These are phyloP conservation scores for Clarias gariepinus DNA, from an alignment of 2,113 vertebrate genomes.

Conservation along the genomic window DNA sequence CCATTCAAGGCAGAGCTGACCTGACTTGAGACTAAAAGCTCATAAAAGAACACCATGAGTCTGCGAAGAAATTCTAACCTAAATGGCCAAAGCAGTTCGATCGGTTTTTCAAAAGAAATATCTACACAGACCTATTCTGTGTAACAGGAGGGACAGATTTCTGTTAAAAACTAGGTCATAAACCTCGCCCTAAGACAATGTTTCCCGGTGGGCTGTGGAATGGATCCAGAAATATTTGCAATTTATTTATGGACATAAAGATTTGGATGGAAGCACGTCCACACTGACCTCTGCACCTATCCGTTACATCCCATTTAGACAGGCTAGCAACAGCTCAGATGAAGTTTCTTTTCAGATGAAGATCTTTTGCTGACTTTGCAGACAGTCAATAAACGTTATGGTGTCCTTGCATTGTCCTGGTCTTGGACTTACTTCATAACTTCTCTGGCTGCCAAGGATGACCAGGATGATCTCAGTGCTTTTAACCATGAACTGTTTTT, in stretches of 20 bases:
- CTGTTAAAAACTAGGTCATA: conserved; percentile 30
- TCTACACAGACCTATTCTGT: neutral
- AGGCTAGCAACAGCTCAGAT: neutral
- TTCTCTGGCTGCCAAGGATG: conserved; percentile 3
- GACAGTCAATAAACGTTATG: neutral
- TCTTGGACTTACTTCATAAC: neutral
- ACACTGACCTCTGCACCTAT: conserved; percentile 14
- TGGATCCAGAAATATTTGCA: conserved; percentile 32
- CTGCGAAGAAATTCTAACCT: neutral
- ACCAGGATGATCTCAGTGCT: neutral
- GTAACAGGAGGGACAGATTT: neutral
- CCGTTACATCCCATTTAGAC: conserved; percentile 3
- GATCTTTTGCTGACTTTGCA: neutral
- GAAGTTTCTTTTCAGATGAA: too few relatives aligned
- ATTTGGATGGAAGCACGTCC: neutral
- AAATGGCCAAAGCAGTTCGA: neutral
- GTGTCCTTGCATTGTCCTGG: conserved; percentile 9
- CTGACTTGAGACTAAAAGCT: neutral
- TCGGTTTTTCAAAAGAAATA: neutral
- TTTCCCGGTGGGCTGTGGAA: conserved; percentile 11
- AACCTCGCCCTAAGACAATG: conserved; percentile 35
- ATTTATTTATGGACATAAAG: conserved; percentile 23
- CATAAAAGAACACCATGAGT: neutral
- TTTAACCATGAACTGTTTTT: neutral
- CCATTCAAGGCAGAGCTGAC: neutral